These are phyloP conservation scores for Mormoops blainvillei DNA, from an alignment of 2,113 vertebrate genomes.

Conservation along the genomic window DNA sequence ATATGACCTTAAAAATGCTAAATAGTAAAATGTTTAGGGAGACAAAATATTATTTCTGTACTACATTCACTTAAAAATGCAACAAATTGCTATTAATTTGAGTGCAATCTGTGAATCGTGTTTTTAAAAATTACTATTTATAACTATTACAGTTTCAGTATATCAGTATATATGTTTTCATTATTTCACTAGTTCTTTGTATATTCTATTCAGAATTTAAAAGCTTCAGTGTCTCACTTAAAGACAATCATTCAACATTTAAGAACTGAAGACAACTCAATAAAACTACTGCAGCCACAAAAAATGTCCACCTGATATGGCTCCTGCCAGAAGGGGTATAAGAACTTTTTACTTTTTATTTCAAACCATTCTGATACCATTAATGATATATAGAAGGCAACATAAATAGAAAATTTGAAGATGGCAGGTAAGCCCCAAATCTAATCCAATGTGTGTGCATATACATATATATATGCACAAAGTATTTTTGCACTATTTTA, in stretches of 20 bases:
- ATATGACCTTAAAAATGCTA: background rate
- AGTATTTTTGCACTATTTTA: background rate
- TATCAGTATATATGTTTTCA: background rate
- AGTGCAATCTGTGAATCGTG: background rate
- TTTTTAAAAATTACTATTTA: background rate
- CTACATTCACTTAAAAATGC: background rate
- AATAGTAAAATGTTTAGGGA: background rate
- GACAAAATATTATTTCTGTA: background rate
- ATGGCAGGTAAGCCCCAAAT: background rate
- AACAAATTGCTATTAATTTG: background rate
- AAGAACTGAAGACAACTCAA: background rate
- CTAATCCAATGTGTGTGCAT: background rate
- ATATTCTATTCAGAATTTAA: background rate
- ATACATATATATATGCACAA: background rate
- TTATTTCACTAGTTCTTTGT: background rate
- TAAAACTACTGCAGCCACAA: background rate
- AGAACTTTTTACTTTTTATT: background rate
- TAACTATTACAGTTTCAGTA: background rate
- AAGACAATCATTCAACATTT: background rate
- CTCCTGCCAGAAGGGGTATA: background rate
- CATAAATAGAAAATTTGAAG: background rate
- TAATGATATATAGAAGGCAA: background rate
- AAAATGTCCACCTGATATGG: background rate
- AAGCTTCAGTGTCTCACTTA: background rate
- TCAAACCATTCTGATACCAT: background rate